Conservation (phyloP, 1,140 invertebrate genomes). For the Psilanteris sp. region DNA sequence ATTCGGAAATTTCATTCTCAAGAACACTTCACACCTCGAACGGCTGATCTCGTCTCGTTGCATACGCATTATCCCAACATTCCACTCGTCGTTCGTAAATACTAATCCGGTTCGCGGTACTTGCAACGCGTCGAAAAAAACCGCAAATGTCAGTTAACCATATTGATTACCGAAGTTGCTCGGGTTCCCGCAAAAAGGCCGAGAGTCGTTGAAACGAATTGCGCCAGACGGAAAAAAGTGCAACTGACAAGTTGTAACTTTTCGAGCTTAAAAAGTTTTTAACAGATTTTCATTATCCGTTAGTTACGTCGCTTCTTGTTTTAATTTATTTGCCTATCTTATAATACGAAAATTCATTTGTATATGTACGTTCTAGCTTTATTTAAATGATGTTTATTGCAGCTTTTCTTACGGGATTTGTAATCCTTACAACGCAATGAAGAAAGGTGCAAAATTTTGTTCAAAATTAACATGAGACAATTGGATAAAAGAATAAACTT, state of each 20-base stretch:
- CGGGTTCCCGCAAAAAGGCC: slow-evolving; percentile 7
- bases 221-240: slow-evolving; percentile 2
- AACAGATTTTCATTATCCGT: too few relatives aligned
- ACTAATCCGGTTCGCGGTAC: slow-evolving; percentile 44
- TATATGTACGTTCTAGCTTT: too few relatives aligned
- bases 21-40: slow-evolving; percentile 31
- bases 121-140: slow-evolving; percentile 31
- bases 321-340: too few relatives aligned
- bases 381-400: too few relatives aligned
- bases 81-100: slow-evolving; percentile 16
- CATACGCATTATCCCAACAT: slow-evolving; percentile 40
- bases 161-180: slow-evolving; percentile 43
- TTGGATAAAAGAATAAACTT: too few relatives aligned
- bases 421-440: too few relatives aligned
- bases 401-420: too few relatives aligned
- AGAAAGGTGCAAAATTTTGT: too few relatives aligned
- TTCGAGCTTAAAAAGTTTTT: too few relatives aligned
- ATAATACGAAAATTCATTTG: too few relatives aligned
- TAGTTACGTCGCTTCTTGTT: too few relatives aligned
- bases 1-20: slow-evolving; percentile 29
- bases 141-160: slow-evolving; percentile 59
- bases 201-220: slow-evolving; percentile 30
- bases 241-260: background rate
- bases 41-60: slow-evolving; percentile 35
- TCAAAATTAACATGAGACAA: too few relatives aligned